Evolutionary conservation across 30 jellyfish, hydroid and myxozoan species (phyloP).

Genomic region (Aurelia aurita complex sp. Pacific): DNA sequence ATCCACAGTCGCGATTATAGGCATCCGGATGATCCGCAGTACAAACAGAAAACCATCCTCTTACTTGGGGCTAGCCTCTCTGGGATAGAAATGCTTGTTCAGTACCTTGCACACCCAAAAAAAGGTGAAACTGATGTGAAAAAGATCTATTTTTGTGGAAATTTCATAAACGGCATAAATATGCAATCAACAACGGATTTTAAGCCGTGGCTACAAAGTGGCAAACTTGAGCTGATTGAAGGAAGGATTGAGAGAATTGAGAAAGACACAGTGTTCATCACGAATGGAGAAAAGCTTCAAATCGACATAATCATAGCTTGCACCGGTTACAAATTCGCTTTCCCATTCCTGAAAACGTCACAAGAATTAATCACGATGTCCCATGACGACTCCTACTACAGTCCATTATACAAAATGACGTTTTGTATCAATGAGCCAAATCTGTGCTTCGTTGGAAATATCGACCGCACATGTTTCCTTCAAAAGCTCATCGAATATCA

Average conservation of each 20-base stretch:
- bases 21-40: constrained; percentile 1
- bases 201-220: constrained; percentile 8
- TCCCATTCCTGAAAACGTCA: constrained; percentile 33
- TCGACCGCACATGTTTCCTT: constrained; percentile 24
- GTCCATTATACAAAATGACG: constrained; percentile 34
- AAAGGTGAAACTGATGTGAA: constrained; percentile 12
- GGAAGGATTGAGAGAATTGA: not conserved
- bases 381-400: constrained; percentile 1
- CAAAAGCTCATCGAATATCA: constrained; percentile 35
- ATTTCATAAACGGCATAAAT: not conserved
- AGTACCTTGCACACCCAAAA: constrained; percentile 22
- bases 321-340: constrained; percentile 25
- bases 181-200: constrained; percentile 13
- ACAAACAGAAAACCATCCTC: constrained; percentile 10
- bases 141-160: constrained; percentile 35
- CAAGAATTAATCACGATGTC: constrained; percentile 4
- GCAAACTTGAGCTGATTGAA: constrained; percentile 22
- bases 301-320: constrained; percentile 25
- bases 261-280: constrained; percentile 1
- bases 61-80: constrained; percentile 35
- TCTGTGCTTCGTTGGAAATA: constrained; percentile 41
- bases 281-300: not conserved
- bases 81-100: constrained; percentile 49
- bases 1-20: constrained; percentile 41
- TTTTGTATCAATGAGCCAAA: constrained; percentile 39